Percentiles rank a stretch among this genome's conserved stretches.
These are phyloP conservation scores for Synergus itoensis DNA, from an alignment of 2,888 invertebrate genomes.

Conservation along the genomic window DNA sequence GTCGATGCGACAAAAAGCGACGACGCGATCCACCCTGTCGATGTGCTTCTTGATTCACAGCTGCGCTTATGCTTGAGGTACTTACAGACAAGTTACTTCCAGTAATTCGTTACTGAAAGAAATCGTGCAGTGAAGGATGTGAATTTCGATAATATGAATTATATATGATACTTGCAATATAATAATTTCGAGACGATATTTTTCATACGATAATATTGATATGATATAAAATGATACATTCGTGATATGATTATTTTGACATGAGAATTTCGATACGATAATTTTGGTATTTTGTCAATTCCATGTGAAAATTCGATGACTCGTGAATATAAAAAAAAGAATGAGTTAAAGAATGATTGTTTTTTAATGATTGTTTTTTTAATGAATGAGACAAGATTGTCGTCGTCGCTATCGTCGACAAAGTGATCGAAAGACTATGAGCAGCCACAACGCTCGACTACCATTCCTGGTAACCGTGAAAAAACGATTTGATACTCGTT, in stretches of 20 bases:
- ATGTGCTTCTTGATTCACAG: slow-evolving; percentile 42
- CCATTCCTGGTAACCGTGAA: slow-evolving; percentile 95
- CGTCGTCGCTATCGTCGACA: slow-evolving; percentile 28
- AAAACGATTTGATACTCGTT: slow-evolving; percentile 92
- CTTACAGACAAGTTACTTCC: slow-evolving; percentile 40
- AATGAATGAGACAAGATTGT: slow-evolving; percentile 16
- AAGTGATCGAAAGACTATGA: slow-evolving; percentile 80
- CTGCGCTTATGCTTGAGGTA: slow-evolving; percentile 41
- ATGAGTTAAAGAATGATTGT: background rate
- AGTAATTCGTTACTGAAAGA: slow-evolving; percentile 39
- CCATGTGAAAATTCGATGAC: background rate
- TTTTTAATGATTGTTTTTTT: slow-evolving; percentile 17
- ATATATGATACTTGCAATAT: background rate
- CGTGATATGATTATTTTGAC: background rate
- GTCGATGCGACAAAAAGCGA: slow-evolving; percentile 45
- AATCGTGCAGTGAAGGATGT: slow-evolving; percentile 31
- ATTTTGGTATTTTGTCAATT: background rate
- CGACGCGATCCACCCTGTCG: slow-evolving; percentile 39
- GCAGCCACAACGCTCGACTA: slow-evolving; percentile 95
- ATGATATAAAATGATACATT: background rate
- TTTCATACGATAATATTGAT: background rate
- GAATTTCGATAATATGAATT: slow-evolving; percentile 29
- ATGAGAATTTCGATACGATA: background rate
- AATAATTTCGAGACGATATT: background rate
- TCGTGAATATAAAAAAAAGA: background rate